These are phyloP conservation scores for Scelioninae gen. 1 DNA, from an alignment of 2,888 invertebrate genomes.

Conservation along the genomic window DNA sequence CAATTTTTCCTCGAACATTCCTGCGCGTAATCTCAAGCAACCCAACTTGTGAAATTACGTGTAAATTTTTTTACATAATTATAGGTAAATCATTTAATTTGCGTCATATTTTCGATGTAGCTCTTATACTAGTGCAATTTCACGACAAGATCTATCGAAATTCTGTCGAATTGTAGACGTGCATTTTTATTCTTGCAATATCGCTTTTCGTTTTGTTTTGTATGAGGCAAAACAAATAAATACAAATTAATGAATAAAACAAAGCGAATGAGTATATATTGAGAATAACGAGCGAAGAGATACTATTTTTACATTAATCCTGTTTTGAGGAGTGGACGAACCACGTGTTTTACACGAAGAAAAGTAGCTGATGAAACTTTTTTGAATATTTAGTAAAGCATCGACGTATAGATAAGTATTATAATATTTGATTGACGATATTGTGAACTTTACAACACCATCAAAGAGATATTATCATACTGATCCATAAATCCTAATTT, in stretches of 20 bases:
- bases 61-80: conserved; percentile 53
- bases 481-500: too few species aligned
- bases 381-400: too few species aligned
- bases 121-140: conserved; percentile 67
- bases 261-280: conserved; percentile 52
- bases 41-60: conserved; percentile 16
- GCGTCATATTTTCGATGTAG: conserved; percentile 45
- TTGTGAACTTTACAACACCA: too few species aligned
- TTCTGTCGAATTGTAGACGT: conserved; percentile 44
- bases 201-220: conserved; percentile 46
- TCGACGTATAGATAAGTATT: too few species aligned
- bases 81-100: conserved; percentile 53
- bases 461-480: too few species aligned
- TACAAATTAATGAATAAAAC: conserved; percentile 38
- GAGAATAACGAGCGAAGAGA: conserved; percentile 57
- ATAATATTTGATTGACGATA: too few species aligned
- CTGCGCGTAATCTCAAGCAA: conserved; percentile 46
- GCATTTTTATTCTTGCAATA: conserved; percentile 37
- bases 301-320: conserved; percentile 69
- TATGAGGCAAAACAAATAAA: conserved; percentile 22
- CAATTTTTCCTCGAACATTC: conserved; percentile 62
- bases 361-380: too few species aligned
- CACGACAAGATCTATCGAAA: conserved; percentile 42
- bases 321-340: conserved; percentile 63
- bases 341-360: conserved; percentile 52